phyloP scores from a whole-genome alignment of 2,113 vertebrate species.

The Cottus gobio region DNA sequence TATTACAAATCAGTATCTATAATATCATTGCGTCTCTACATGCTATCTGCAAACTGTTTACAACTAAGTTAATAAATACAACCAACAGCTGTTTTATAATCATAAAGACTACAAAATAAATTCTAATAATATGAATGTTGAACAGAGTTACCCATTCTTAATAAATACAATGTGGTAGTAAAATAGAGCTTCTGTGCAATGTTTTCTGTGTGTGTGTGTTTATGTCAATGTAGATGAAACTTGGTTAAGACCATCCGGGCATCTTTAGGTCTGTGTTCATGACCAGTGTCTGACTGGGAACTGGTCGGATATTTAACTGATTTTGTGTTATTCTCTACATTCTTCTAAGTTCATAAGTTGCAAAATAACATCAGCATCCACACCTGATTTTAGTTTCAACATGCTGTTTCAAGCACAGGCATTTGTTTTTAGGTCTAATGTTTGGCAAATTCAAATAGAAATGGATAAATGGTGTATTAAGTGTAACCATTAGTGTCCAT shows the following conservation, averaged over 20 bases:
- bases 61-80: slow-evolving; percentile 11
- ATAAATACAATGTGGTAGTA: slow-evolving; percentile 36
- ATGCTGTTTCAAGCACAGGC: background rate
- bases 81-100: background rate
- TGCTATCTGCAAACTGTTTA: slow-evolving; percentile 31
- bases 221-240: background rate
- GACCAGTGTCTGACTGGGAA: background rate
- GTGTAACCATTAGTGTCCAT: no score
- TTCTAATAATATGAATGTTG: background rate
- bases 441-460: background rate
- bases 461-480: no score
- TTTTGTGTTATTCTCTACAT: background rate
- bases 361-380: background rate
- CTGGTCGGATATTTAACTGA: background rate
- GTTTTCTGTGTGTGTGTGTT: background rate
- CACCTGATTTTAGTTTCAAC: background rate
- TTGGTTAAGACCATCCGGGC: no score
- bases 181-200: slow-evolving; percentile 25
- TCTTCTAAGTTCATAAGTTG: background rate
- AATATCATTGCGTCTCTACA: slow-evolving; percentile 48
- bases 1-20: slow-evolving; percentile 9
- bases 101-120: slow-evolving; percentile 27
- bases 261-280: background rate
- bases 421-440: background rate
- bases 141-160: background rate